Base-by-base conservation (phyloP, 2,797 vertebrate genomes). In the Cynopterus sphinx region DNA sequence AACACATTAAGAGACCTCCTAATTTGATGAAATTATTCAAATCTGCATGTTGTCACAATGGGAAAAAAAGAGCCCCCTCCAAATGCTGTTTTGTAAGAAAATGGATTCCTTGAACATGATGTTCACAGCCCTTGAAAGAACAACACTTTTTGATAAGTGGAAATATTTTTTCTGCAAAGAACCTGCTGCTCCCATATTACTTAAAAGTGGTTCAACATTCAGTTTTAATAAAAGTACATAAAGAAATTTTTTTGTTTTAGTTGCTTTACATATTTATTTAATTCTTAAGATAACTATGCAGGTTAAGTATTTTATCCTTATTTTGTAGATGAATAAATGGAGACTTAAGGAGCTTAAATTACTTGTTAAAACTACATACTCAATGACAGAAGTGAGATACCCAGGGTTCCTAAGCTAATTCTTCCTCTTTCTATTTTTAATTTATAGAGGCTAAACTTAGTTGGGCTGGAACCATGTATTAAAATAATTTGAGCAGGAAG, bases 271-370 rank as follows among this genome's bases (percentile, higher is more conserved):
- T 84, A 67, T 73, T 75, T 82, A 26, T 71, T 83, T 87, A 61
- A 74, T 91, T 36, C 67, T 94, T 46, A 77, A 87, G 36, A 51
- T 74, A 73, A 75, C 36, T 49, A 5, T 74, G 39, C 12, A 63
- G 33, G 15, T 92, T 87, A 75, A 63, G 43, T 78, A 59, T 77
- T 87, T 59, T 87, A 39, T 93, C 87, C 92, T 71, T 71, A 81
- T 71, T 78, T 91, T 59, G 26, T 87, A 86, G 31, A 71, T 73
- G 73, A 93, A 94, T 68, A 94, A 97, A 97, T 4, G 70, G 79
- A 93, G 92, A 68, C 11, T 61, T 82, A 79, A 95, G 84, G 65
- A 93, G 73, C 79, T 63, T 51, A 65, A 71, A 55, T 46, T 74
- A 71, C 26, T 88, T 87, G 1, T 55, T 77, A n/a, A 68, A 19